Evolutionary conservation across 2,888 invertebrate species (phyloP).

Genomic region (Dendrolimus pini): DNA sequence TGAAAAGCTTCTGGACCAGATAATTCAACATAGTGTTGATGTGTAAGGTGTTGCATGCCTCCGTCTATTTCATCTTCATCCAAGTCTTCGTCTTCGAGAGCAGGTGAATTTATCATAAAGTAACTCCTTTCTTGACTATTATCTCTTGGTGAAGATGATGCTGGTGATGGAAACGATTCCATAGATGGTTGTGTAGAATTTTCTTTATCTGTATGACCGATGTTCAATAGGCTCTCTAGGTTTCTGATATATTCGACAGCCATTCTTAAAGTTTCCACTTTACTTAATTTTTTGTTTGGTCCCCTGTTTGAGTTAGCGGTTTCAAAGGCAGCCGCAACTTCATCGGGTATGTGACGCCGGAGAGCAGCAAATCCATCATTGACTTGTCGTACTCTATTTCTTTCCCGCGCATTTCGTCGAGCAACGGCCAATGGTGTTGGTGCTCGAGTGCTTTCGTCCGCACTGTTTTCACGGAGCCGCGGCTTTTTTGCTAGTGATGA

Average conservation of each 20-base stretch:
- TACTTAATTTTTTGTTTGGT: conserved; percentile 86
- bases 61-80: conserved; percentile 66
- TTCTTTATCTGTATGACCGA: conserved; percentile 78
- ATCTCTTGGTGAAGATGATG: conserved; percentile 67
- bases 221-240: conserved; percentile 84
- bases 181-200: conserved; percentile 53
- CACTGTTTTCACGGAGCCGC: conserved; percentile 57
- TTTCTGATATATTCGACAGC: conserved; percentile 93
- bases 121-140: conserved; percentile 73
- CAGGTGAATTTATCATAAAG: conserved; percentile 60
- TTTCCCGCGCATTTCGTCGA: conserved; percentile 92
- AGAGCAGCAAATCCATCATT: conserved; percentile 94
- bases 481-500: conserved; percentile 45
- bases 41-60: conserved; percentile 63
- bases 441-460: conserved; percentile 62
- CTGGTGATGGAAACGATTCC: conserved; percentile 70
- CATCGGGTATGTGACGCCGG: conserved; percentile 90
- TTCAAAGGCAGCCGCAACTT: conserved; percentile 84
- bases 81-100: conserved; percentile 60
- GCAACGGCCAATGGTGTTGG: conserved; percentile 90
- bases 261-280: conserved; percentile 92
- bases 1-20: conserved; percentile 79
- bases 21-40: conserved; percentile 77
- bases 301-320: conserved; percentile 80
- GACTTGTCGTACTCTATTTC: conserved; percentile 94